A percentile compares a stretch with the other conserved stretches of the same genome.
These are phyloP conservation scores for Meandrina meandrites DNA, from an alignment of 92 coral and sea anemone species.

Conservation along the genomic window DNA sequence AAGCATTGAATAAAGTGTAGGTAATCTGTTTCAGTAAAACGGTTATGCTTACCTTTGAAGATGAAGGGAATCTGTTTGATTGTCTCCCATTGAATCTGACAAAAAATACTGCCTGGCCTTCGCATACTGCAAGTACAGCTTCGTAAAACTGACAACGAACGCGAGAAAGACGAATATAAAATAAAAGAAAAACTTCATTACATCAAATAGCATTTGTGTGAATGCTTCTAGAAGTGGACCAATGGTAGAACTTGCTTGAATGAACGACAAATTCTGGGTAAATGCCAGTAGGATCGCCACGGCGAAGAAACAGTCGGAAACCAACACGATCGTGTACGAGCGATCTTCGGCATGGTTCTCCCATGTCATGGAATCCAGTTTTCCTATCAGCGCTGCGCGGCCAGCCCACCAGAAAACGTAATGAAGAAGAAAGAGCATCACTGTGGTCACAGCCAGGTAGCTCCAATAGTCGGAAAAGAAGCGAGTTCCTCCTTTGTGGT, in stretches of 20 bases:
- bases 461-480: conserved; percentile 84
- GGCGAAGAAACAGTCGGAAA: conserved; percentile 68
- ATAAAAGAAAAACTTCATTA: conserved; percentile 71
- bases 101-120: not conserved
- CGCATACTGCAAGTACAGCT: conserved; percentile 68
- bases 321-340: conserved; percentile 47
- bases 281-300: conserved; percentile 74
- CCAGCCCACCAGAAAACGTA: conserved; percentile 73
- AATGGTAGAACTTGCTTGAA: conserved; percentile 63
- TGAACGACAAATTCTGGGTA: conserved; percentile 63
- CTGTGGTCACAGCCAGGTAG: conserved; percentile 65
- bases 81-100: not conserved
- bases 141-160: conserved; percentile 71
- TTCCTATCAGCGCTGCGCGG: conserved; percentile 28
- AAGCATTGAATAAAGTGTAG: too few relatives aligned
- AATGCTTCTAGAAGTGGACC: conserved; percentile 79
- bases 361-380: conserved; percentile 20
- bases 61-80: conserved; percentile 20
- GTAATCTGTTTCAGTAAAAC: too few relatives aligned
- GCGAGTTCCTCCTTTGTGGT: conserved; percentile 60
- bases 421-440: conserved; percentile 60
- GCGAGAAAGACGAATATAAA: conserved; percentile 75
- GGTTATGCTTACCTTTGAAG: not conserved
- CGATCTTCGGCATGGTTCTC: not conserved
- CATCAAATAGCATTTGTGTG: conserved; percentile 68